Evolutionary conservation across 2,113 vertebrate species (phyloP).

Genomic region (Aviceda subcristata): DNA sequence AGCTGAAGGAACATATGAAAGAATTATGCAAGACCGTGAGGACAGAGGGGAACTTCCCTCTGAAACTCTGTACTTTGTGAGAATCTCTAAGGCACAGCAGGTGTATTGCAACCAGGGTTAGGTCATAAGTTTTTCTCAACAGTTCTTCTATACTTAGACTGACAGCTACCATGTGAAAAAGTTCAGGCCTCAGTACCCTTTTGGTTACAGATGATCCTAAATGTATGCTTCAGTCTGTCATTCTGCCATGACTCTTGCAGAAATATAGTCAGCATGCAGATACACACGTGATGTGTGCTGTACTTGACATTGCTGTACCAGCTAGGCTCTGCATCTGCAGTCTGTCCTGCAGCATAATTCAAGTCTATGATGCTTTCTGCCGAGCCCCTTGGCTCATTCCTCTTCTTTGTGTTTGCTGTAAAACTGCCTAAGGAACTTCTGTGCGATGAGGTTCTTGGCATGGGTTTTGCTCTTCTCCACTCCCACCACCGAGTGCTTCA

Average conservation of each 20-base stretch:
- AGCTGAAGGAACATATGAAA: background rate
- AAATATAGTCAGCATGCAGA: background rate
- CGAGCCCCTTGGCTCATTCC: background rate
- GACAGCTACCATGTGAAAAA: background rate
- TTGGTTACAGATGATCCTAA: background rate
- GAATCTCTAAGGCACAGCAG: background rate
- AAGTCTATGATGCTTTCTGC: background rate
- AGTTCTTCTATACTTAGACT: background rate
- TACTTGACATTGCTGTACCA: background rate
- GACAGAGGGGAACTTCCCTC: background rate
- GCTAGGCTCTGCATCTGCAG: background rate
- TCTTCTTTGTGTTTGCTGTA: conserved; percentile 27
- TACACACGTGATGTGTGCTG: background rate
- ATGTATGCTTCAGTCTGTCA: background rate
- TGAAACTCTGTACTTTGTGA: background rate
- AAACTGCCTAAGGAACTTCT: conserved; percentile 18
- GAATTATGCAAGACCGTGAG: background rate
- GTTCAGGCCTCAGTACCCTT: background rate
- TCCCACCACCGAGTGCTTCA: background rate
- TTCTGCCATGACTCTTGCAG: background rate
- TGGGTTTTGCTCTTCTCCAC: conserved; percentile 14
- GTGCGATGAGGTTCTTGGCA: background rate
- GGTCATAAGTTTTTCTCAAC: background rate
- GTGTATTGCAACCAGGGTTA: background rate
- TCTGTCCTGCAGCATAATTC: background rate